phyloP scores from a whole-genome alignment of 1,140 invertebrate species.

The Eueides isabella region DNA sequence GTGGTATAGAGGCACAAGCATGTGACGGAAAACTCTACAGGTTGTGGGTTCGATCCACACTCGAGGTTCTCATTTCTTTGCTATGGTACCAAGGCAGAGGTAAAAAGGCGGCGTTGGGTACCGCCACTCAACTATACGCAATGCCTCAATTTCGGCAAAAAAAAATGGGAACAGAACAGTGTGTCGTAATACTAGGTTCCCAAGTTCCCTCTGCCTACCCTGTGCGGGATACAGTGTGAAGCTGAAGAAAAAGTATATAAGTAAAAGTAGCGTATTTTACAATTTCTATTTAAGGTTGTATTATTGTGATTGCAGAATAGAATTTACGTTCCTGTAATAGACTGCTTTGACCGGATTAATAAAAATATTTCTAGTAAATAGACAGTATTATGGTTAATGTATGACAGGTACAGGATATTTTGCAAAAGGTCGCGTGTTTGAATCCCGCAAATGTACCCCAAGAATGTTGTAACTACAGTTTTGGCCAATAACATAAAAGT shows the following conservation, averaged over 20 bases:
- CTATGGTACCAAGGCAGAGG: too few species aligned
- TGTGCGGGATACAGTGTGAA: too few species aligned
- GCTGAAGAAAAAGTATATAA: neutral
- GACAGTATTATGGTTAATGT: constrained; percentile 1
- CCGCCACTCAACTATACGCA: too few species aligned
- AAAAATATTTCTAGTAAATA: neutral
- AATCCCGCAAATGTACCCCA: neutral
- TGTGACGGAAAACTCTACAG: too few species aligned
- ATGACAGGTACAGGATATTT: constrained; percentile 4
- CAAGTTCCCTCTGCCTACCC: too few species aligned
- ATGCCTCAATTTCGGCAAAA: too few species aligned
- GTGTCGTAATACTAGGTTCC: too few species aligned
- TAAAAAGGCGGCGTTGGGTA: too few species aligned
- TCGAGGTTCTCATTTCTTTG: too few species aligned
- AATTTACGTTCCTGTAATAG: neutral
- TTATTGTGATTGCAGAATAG: neutral
- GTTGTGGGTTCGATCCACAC: too few species aligned
- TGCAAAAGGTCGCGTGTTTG: neutral
- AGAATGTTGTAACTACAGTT: neutral
- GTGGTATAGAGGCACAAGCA: too few species aligned
- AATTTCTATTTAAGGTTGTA: constrained; percentile 2
- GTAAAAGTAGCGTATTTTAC: neutral
- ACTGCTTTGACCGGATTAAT: neutral
- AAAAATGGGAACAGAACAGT: too few species aligned
- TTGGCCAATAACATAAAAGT: neutral